Percentiles rank a stretch among this genome's conserved stretches.
phyloP scores from a whole-genome alignment of 1,140 invertebrate genomes.

The Bathynomus jamesi region DNA sequence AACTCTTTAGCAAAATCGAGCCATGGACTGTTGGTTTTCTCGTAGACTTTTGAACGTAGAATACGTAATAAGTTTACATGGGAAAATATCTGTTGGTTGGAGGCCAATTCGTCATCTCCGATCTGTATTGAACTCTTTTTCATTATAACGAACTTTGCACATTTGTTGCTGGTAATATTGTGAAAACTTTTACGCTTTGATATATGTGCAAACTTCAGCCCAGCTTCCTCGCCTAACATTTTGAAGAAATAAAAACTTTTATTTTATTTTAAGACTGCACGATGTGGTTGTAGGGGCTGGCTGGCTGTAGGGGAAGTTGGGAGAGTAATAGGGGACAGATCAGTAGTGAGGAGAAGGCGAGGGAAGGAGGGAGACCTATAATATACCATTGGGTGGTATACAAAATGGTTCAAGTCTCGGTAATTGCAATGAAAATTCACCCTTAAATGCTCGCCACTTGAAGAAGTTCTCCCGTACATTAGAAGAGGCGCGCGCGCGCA shows the following conservation, averaged over 20 bases:
- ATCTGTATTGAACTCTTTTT: conserved; percentile 1
- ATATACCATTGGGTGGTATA: no score
- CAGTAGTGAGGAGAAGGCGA: no score
- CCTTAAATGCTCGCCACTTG: no score
- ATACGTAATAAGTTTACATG: neutral
- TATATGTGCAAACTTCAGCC: neutral
- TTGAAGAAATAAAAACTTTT: neutral
- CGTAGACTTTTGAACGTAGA: neutral
- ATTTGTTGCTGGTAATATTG: conserved; percentile 1
- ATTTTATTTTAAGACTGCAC: neutral
- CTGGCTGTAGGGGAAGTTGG: neutral
- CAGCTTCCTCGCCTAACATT: neutral
- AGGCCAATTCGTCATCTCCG: neutral
- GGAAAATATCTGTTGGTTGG: neutral
- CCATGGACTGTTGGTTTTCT: no score
- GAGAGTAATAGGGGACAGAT: neutral
- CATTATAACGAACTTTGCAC: neutral
- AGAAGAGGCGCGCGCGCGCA: no score
- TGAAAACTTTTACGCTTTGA: neutral
- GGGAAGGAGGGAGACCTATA: no score
- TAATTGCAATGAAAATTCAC: no score
- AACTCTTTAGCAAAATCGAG: no score
- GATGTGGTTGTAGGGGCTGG: neutral
- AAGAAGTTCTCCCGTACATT: no score
- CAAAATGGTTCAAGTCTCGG: no score